Conservation (phyloP, 2,797 vertebrate genomes). For the Paramormyrops hopkinsi region DNA sequence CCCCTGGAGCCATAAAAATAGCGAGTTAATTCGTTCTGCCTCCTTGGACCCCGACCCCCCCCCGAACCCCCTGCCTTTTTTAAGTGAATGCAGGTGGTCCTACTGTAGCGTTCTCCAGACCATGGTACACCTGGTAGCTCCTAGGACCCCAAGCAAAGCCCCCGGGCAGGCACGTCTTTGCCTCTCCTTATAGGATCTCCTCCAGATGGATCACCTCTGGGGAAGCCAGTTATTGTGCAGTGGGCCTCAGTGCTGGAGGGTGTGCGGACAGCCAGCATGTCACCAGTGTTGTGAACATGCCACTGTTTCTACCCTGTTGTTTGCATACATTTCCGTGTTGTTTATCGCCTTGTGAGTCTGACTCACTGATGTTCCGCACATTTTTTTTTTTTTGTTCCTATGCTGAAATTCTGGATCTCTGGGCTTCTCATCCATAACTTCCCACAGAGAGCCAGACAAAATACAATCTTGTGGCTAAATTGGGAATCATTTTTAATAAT, state of each 20-base stretch:
- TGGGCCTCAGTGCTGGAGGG: background rate
- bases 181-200: background rate
- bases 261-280: background rate
- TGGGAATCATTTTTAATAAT: background rate
- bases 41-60: constrained; percentile 48
- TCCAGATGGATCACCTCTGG: background rate
- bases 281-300: background rate
- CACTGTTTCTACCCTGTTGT: background rate
- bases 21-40: constrained; percentile 58
- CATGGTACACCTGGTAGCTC: background rate
- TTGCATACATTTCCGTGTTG: background rate
- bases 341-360: background rate
- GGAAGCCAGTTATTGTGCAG: background rate
- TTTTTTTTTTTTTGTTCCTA: background rate
- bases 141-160: background rate
- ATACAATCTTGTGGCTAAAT: background rate
- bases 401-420: constrained; percentile 13
- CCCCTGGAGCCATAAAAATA: constrained; percentile 55
- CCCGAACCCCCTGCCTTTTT: constrained; percentile 25
- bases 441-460: background rate
- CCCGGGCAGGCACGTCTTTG: background rate
- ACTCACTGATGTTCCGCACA: background rate
- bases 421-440: background rate
- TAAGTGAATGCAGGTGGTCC: constrained; percentile 63
- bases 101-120: constrained; percentile 9